A percentile compares a stretch with the other conserved stretches of the same genome.
Evolutionary conservation across 2,888 invertebrate genomes (phyloP).

Genomic region (Ischnura elegans): DNA sequence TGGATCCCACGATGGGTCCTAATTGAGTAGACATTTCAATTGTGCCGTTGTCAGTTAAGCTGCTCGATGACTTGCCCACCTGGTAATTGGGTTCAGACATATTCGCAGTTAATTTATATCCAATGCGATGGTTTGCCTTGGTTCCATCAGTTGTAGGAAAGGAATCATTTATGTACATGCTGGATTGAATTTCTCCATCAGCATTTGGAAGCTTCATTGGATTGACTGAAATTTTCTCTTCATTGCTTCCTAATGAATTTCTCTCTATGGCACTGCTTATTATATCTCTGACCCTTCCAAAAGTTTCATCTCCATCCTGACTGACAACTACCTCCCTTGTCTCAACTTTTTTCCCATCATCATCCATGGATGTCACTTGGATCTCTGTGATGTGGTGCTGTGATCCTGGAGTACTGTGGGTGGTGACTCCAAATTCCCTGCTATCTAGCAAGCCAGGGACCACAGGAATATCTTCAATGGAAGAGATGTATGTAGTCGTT

Average conservation of each 20-base stretch:
- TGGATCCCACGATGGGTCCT: background rate
- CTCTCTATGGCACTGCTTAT: slow-evolving; percentile 15
- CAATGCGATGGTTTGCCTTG: slow-evolving; percentile 11
- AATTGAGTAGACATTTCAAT: background rate
- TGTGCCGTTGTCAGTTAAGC: background rate
- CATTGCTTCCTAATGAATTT: slow-evolving; percentile 68
- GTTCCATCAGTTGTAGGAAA: slow-evolving; percentile 6
- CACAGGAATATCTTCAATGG: slow-evolving; percentile 50
- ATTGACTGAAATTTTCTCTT: background rate
- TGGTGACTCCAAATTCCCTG: slow-evolving; percentile 69
- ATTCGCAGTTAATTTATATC: background rate
- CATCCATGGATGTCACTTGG: slow-evolving; percentile 80
- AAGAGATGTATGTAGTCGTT: slow-evolving; percentile 49
- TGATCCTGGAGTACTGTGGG: slow-evolving; percentile 75
- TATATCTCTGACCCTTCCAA: slow-evolving; percentile 37
- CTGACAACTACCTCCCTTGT: slow-evolving; percentile 71
- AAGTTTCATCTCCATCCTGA: slow-evolving; percentile 49
- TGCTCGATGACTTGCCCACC: background rate
- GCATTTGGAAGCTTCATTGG: slow-evolving; percentile 8
- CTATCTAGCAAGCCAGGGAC: background rate
- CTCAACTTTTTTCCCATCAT: slow-evolving; percentile 70
- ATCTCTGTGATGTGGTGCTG: slow-evolving; percentile 87
- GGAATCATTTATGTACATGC: slow-evolving; percentile 43
- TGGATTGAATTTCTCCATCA: slow-evolving; percentile 1
- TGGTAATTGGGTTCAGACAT: background rate